Evolutionary conservation across 2,113 vertebrate genomes (phyloP).

Genomic region (Tympanuchus pallidicinctus): DNA sequence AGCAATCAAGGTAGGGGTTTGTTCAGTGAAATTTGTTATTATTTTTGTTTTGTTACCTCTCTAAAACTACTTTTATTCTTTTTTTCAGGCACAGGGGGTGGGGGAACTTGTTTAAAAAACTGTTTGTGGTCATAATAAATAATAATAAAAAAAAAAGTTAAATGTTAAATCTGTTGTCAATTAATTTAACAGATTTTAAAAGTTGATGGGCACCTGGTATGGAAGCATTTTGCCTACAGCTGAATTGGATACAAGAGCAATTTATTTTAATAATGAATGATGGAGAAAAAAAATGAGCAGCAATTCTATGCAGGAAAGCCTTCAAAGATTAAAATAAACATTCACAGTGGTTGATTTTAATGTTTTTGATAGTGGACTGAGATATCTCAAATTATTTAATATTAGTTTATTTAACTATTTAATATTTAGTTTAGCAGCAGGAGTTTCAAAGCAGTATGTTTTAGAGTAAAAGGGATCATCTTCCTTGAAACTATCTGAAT

Average conservation of each 20-base stretch:
- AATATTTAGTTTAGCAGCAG: not conserved
- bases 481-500: not conserved
- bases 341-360: not conserved
- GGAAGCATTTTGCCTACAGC: conserved; percentile 51
- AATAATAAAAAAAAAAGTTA: conserved; percentile 14
- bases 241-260: conserved; percentile 28
- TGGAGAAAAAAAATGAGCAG: not conserved
- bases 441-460: conserved; percentile 18
- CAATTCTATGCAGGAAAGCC: not conserved
- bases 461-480: not conserved
- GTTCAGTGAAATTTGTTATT: not conserved
- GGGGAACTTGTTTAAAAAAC: not conserved
- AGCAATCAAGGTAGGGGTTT: not conserved
- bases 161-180: conserved; percentile 46
- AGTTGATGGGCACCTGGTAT: conserved; percentile 37
- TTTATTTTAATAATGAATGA: conserved; percentile 64
- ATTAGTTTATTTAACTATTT: not conserved
- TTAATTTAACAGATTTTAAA: conserved; percentile 57
- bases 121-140: conserved; percentile 7
- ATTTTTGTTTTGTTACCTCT: not conserved
- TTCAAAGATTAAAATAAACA: conserved; percentile 44
- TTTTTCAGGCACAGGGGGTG: fast-evolving
- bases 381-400: conserved; percentile 28
- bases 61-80: not conserved
- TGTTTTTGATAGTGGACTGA: conserved; percentile 2